Evolutionary conservation across 1,140 invertebrate species (phyloP).

Genomic region (Phenacoccus solenopsis): DNA sequence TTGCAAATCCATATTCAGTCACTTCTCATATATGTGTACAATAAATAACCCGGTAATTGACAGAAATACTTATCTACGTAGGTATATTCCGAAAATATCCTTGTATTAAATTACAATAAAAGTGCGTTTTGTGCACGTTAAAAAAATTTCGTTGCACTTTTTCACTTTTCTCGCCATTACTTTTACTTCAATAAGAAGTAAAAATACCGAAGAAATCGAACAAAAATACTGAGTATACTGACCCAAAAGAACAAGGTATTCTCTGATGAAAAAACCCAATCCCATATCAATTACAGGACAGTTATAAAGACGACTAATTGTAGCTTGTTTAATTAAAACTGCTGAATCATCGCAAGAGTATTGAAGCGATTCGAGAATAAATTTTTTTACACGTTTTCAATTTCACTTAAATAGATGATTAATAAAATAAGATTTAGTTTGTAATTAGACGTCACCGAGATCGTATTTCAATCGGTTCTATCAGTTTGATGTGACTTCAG

Average conservation of each 20-base stretch:
- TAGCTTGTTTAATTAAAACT: neutral
- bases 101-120: no score
- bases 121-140: neutral
- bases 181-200: neutral
- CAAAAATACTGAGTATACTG: neutral
- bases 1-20: no score
- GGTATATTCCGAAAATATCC: no score
- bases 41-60: no score
- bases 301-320: neutral
- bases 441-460: neutral
- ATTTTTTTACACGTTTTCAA: neutral
- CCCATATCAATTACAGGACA: neutral
- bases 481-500: no score
- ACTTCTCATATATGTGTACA: no score
- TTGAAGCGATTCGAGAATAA: neutral
- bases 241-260: neutral
- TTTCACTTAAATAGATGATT: neutral
- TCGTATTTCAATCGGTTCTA: no score
- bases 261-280: neutral
- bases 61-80: no score
- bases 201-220: neutral
- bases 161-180: neutral
- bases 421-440: no score
- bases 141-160: no score
- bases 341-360: neutral